Percentiles rank a stretch among this genome's conserved stretches.
These are phyloP conservation scores for Erithacus rubecula DNA, from an alignment of 2,797 vertebrate genomes.

Conservation along the genomic window DNA sequence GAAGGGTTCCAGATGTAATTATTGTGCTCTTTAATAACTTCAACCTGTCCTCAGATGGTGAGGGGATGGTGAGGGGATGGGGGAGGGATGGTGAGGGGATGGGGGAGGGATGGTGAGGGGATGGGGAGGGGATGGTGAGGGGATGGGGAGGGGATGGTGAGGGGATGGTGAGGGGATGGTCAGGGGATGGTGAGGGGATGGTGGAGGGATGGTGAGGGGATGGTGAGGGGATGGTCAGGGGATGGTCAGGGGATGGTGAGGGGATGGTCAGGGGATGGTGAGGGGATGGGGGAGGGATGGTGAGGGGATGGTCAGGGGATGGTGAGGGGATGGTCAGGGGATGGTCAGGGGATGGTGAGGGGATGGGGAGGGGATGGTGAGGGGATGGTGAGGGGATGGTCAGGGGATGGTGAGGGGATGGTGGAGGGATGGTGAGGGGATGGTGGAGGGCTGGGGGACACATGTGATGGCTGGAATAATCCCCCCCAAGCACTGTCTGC, in stretches of 20 bases:
- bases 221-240: slow-evolving; percentile 39
- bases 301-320: slow-evolving; percentile 32
- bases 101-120: slow-evolving; percentile 36
- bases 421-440: slow-evolving; percentile 30
- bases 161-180: slow-evolving; percentile 27
- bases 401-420: slow-evolving; percentile 38
- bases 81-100: slow-evolving; percentile 34
- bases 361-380: slow-evolving; percentile 27
- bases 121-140: slow-evolving; percentile 31
- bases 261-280: slow-evolving; percentile 24
- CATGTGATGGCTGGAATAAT: background rate
- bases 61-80: too few relatives aligned
- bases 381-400: slow-evolving; percentile 27
- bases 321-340: slow-evolving; percentile 38
- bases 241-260: too few relatives aligned
- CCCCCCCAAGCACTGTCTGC: slow-evolving; percentile 22
- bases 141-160: slow-evolving; percentile 27
- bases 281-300: slow-evolving; percentile 19
- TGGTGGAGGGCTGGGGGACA: slow-evolving; percentile 15
- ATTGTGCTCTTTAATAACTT: background rate
- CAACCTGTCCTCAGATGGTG: slow-evolving; percentile 20
- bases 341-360: slow-evolving; percentile 30
- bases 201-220: slow-evolving; percentile 28
- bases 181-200: slow-evolving; percentile 38
- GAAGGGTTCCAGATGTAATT: background rate